phyloP scores from a whole-genome alignment of 2,113 vertebrate species.

The Gallinago paraguaiae region DNA sequence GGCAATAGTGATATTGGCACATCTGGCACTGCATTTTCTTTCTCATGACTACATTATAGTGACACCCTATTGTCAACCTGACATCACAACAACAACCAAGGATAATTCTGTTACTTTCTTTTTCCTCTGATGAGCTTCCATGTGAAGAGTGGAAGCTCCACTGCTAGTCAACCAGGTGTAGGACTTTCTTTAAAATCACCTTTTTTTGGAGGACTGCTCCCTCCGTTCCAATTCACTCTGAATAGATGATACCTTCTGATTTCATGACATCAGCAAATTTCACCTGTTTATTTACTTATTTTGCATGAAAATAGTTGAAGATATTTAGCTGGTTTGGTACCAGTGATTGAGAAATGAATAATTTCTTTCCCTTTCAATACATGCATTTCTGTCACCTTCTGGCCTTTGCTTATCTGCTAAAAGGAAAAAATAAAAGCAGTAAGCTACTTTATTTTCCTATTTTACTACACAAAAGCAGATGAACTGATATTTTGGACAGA shows the following conservation, averaged over 20 bases:
- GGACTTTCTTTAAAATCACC: not conserved
- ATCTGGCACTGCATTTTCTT: not conserved
- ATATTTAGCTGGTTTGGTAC: not conserved
- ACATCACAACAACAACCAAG: not conserved
- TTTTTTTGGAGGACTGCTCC: not conserved
- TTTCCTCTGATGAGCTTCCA: not conserved
- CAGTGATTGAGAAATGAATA: not conserved
- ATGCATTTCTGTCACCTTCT: not conserved
- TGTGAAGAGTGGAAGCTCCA: not conserved
- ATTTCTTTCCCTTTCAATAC: not conserved
- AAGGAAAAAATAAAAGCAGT: not conserved
- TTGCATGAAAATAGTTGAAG: not conserved
- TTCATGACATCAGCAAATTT: not conserved
- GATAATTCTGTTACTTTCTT: not conserved
- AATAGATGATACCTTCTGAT: not conserved
- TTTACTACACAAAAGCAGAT: not conserved
- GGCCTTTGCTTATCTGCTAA: not conserved
- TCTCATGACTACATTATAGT: not conserved
- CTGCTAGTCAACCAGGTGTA: not conserved
- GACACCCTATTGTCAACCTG: not conserved
- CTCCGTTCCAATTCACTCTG: not conserved
- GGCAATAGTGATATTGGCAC: not conserved
- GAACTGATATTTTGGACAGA: not conserved
- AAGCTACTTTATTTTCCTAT: not conserved
- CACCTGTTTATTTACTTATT: not conserved